Base-by-base conservation (phyloP, 2,888 invertebrate species). In the Caenorhabditis doughertyi region DNA sequence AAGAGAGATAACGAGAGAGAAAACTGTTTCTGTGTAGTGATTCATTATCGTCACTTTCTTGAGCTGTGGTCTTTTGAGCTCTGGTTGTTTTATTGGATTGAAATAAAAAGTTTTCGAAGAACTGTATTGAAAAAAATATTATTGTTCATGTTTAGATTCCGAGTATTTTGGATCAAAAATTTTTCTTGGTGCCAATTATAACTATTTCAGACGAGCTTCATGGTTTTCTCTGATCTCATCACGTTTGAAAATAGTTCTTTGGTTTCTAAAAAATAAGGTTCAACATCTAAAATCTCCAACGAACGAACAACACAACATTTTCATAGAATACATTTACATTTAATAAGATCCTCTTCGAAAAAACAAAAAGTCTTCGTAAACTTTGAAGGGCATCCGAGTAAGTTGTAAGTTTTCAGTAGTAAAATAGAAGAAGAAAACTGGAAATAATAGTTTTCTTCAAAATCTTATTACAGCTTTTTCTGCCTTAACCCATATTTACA, bases 11-110 rank as follows among this genome's bases (percentile, higher is more conserved):
- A n/a, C n/a, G n/a, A n/a, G n/a, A 35, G 7, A 7, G 35, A 7
- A 7, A 35, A 35, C 35, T 21, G 51, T 35, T 23, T 27, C 25
- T 27, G 44, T 65, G 39, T 18, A 23, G 44, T 47, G 3, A 42
- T 42, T 42, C 13, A 18, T 11, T 29, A 5, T 65, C 49, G 32
- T 49, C 47, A 49, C 7, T 47, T 49, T 16, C 27, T 32, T 35
- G 65, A 65, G 35, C 51, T 51, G 18, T 65, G 65, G 51, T 65
- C 51, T 51, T 65, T 65, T 65, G 65, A 35, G 58, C 29, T 56
- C 29, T 60, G 42, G 25, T 9, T 5, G 5, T 35, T 35, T 35
- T 5, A 35, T 35, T 5, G 9, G 35, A 9, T 35, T 35, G 35
- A 35, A n/a, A n/a, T n/a, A n/a, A n/a, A n/a, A n/a, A n/a, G n/a